Percentiles rank a stretch among this genome's conserved stretches.
Evolutionary conservation across 2,113 vertebrate species (phyloP).

Genomic region (Oryzias melastigma): DNA sequence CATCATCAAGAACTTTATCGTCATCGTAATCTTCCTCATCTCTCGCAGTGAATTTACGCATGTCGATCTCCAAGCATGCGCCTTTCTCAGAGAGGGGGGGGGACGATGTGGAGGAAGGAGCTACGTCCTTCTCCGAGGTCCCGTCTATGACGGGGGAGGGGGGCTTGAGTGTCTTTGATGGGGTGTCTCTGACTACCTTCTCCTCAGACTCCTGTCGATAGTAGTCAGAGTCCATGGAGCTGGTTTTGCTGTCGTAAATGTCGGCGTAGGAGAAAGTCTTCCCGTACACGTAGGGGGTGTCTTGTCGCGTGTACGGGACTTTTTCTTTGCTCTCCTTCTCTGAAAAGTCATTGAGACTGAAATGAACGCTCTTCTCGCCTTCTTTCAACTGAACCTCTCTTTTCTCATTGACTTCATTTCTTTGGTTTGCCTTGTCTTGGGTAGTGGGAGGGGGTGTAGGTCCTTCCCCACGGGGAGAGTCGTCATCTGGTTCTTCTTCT

Average conservation of each 20-base stretch:
- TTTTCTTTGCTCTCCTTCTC: slow-evolving; percentile 66
- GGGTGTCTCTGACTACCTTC: slow-evolving; percentile 55
- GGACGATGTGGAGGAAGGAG: slow-evolving; percentile 67
- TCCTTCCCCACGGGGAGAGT: slow-evolving; percentile 43
- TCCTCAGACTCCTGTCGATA: slow-evolving; percentile 61
- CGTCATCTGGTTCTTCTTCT: slow-evolving; percentile 47
- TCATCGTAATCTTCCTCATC: slow-evolving; percentile 80
- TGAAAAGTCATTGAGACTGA: slow-evolving; percentile 67
- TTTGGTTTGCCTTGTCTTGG: slow-evolving; percentile 39
- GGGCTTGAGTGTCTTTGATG: slow-evolving; percentile 31
- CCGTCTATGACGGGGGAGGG: slow-evolving; percentile 8
- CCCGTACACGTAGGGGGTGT: slow-evolving; percentile 91
- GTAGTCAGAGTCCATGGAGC: slow-evolving; percentile 69
- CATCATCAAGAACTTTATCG: slow-evolving; percentile 65
- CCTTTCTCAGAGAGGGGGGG: slow-evolving; percentile 28
- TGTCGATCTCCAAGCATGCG: slow-evolving; percentile 62
- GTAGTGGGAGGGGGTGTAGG: slow-evolving; percentile 36
- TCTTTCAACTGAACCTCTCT: slow-evolving; percentile 47
- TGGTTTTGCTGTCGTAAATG: slow-evolving; percentile 83
- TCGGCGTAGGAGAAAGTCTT: slow-evolving; percentile 93
- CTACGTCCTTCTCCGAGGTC: slow-evolving; percentile 58
- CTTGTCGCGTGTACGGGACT: slow-evolving; percentile 83
- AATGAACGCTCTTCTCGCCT: slow-evolving; percentile 75
- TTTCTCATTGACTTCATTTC: slow-evolving; percentile 36
- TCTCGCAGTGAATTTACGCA: slow-evolving; percentile 73